phyloP scores from a whole-genome alignment of 37 sponge, comb jelly and placozoan species.

The Geodia barretti region DNA sequence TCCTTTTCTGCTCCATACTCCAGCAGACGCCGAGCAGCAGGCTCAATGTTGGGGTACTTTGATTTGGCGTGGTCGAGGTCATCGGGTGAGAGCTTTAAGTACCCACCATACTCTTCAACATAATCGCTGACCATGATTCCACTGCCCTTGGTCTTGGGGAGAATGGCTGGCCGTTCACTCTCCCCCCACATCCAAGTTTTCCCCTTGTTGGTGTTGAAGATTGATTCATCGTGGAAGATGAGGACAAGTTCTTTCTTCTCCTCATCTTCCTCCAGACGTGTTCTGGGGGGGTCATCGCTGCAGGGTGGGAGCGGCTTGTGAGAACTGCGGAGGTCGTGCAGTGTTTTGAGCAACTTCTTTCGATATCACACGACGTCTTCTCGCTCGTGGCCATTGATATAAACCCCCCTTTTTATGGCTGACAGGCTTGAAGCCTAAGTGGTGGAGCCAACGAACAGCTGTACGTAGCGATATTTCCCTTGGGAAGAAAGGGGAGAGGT shows the following conservation, averaged over 20 bases:
- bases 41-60: not conserved
- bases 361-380: constrained; percentile 43
- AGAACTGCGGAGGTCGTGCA: not conserved
- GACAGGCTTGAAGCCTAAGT: constrained; percentile 15
- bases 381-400: constrained; percentile 60
- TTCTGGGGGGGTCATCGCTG: too few species aligned
- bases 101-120: constrained; percentile 7
- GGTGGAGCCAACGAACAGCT: not conserved
- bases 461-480: constrained; percentile 9
- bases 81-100: not conserved
- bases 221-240: constrained; percentile 15
- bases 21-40: not conserved
- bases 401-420: constrained; percentile 32
- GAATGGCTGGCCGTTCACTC: not conserved
- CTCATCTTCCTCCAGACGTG: too few species aligned
- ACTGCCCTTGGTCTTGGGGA: constrained; percentile 2
- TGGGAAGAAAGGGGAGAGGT: not conserved
- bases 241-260: not conserved
- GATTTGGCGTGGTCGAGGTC: not conserved
- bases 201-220: constrained; percentile 13
- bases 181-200: constrained; percentile 8
- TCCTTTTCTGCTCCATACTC: constrained; percentile 49
- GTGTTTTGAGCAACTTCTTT: not conserved
- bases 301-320: constrained; percentile 21
- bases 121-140: constrained; percentile 27